These are phyloP conservation scores for Apis dorsata DNA, from an alignment of 1,140 invertebrate species.

Conservation along the genomic window DNA sequence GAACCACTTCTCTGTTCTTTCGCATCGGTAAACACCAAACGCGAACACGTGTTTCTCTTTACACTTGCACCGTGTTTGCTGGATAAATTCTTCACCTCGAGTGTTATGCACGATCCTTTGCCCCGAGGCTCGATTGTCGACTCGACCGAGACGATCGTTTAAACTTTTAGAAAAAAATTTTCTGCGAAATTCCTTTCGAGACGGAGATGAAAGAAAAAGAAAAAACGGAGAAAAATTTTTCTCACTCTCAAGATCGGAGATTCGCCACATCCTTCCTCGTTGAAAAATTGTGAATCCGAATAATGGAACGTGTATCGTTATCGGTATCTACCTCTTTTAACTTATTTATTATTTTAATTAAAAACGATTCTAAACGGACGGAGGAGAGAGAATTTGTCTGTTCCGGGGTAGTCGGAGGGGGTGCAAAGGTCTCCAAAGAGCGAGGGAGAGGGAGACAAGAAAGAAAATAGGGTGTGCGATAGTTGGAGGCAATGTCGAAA, in stretches of 20 bases:
- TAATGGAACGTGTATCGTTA: not conserved
- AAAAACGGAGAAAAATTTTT: no score
- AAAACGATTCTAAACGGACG: slow-evolving; percentile 40
- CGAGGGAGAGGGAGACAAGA: slow-evolving; percentile 59
- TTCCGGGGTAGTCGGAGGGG: slow-evolving; percentile 49
- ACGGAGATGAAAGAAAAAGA: not conserved
- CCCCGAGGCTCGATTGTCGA: not conserved
- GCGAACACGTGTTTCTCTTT: not conserved
- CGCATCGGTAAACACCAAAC: not conserved
- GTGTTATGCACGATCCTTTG: no score
- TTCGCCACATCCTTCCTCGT: no score
- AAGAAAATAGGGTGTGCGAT: slow-evolving; percentile 56
- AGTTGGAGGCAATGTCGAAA: slow-evolving; percentile 34
- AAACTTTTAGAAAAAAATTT: not conserved
- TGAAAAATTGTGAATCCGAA: not conserved
- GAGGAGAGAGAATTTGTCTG: slow-evolving; percentile 77
- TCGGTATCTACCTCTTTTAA: not conserved
- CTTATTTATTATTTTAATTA: slow-evolving; percentile 30
- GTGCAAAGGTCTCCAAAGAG: slow-evolving; percentile 59
- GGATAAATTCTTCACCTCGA: not conserved
- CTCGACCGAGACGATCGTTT: not conserved
- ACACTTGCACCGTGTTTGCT: not conserved
- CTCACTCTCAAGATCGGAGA: no score
- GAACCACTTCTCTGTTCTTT: slow-evolving; percentile 8
- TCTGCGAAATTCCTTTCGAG: no score